These are phyloP conservation scores for Aelia acuminata DNA, from an alignment of 2,888 invertebrate species.

Conservation along the genomic window DNA sequence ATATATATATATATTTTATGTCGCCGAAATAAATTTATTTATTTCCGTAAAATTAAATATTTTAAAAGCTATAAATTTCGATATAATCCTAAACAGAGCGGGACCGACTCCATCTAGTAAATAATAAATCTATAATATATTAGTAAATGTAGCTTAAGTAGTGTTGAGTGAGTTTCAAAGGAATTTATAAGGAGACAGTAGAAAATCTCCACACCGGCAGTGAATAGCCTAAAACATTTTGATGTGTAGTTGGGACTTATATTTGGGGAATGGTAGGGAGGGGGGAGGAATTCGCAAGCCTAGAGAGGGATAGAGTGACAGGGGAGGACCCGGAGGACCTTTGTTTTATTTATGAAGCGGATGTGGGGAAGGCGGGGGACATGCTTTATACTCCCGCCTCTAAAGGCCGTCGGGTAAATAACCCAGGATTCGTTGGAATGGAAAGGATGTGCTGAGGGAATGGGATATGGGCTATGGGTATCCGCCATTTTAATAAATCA, in stretches of 20 bases:
- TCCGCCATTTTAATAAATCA: not conserved
- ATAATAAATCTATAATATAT: too few relatives aligned
- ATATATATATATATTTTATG: too few relatives aligned
- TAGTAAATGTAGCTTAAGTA: too few relatives aligned
- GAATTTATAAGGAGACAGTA: too few relatives aligned
- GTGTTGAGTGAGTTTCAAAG: too few relatives aligned
- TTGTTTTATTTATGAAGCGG: conserved; percentile 47
- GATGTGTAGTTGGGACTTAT: not conserved
- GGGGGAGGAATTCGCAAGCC: not conserved
- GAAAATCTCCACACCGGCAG: too few relatives aligned
- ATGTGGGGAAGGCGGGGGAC: not conserved
- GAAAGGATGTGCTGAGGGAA: not conserved
- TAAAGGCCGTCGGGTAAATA: not conserved
- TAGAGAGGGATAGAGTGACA: not conserved
- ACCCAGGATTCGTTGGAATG: not conserved
- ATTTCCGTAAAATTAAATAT: too few relatives aligned
- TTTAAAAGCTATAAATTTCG: too few relatives aligned
- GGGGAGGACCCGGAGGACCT: not conserved
- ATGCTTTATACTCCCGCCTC: not conserved
- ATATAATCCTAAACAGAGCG: too few relatives aligned
- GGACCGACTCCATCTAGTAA: too few relatives aligned
- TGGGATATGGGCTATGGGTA: not conserved
- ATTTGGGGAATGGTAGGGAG: too few relatives aligned
- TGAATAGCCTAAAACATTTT: not conserved
- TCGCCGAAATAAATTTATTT: too few relatives aligned